phyloP scores from a whole-genome alignment of 2,888 invertebrate species.

The Gerris lacustris region DNA sequence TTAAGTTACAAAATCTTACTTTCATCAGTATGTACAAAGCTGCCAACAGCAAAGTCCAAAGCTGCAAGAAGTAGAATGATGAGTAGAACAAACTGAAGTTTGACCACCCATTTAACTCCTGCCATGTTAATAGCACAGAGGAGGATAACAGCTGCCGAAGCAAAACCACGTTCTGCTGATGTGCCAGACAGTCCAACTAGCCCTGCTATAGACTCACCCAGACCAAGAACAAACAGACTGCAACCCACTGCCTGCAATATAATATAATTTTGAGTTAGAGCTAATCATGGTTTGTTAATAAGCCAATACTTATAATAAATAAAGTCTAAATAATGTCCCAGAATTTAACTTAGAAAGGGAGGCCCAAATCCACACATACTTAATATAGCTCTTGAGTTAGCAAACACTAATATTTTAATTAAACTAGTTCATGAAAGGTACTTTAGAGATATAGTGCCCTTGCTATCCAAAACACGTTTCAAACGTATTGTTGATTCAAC shows the following conservation, averaged over 20 bases:
- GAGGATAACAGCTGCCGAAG: slow-evolving; percentile 71
- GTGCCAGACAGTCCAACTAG: slow-evolving; percentile 58
- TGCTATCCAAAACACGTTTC: too few relatives aligned
- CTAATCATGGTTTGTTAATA: too few relatives aligned
- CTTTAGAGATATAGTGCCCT: too few relatives aligned
- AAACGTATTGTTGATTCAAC: too few relatives aligned
- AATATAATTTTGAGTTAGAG: not conserved
- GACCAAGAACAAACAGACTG: slow-evolving; percentile 89
- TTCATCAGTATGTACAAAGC: slow-evolving; percentile 62
- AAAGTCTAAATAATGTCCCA: too few relatives aligned
- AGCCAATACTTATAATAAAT: too few relatives aligned
- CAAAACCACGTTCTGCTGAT: slow-evolving; percentile 79
- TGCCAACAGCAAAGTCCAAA: slow-evolving; percentile 86
- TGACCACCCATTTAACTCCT: slow-evolving; percentile 96
- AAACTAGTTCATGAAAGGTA: too few relatives aligned
- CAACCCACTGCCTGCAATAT: slow-evolving; percentile 78
- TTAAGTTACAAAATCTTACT: slow-evolving; percentile 41
- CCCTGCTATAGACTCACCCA: slow-evolving; percentile 90
- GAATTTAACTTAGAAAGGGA: too few relatives aligned
- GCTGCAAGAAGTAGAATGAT: slow-evolving; percentile 77
- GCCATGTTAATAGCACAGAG: slow-evolving; percentile 86
- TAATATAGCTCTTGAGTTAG: too few relatives aligned
- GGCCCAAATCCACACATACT: too few relatives aligned
- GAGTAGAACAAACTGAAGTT: slow-evolving; percentile 79
- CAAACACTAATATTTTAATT: too few relatives aligned